A percentile compares a stretch with the other conserved stretches of the same genome.
Evolutionary conservation across 2,888 invertebrate species (phyloP).

Genomic region (Epinotia brunnichana): DNA sequence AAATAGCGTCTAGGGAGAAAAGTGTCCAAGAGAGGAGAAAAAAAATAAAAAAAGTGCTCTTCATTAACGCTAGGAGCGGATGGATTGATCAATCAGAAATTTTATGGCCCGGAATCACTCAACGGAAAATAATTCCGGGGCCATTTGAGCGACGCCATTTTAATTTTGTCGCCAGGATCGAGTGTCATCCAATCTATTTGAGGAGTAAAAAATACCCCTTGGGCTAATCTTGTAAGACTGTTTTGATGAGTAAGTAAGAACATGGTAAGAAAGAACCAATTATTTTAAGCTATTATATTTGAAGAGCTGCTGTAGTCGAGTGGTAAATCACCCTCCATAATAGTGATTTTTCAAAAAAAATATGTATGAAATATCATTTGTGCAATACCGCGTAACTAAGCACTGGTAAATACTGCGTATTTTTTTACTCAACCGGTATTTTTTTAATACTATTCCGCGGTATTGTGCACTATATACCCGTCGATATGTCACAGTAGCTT

Average conservation of each 20-base stretch:
- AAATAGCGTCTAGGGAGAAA: constrained; percentile 70
- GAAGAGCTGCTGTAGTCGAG: too few species aligned
- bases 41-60: constrained; percentile 70
- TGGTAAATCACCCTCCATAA: too few species aligned
- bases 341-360: too few species aligned
- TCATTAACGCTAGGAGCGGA: constrained; percentile 80
- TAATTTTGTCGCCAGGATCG: constrained; percentile 82
- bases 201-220: constrained; percentile 68
- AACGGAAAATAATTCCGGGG: constrained; percentile 82
- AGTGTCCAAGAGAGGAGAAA: constrained; percentile 58
- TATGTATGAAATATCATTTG: too few species aligned
- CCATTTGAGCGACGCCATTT: constrained; percentile 80
- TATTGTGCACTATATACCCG: too few species aligned
- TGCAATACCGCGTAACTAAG: too few species aligned
- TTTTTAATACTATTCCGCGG: too few species aligned
- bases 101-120: constrained; percentile 83
- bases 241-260: constrained; percentile 3
- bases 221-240: constrained; percentile 21
- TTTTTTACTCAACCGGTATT: too few species aligned
- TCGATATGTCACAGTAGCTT: too few species aligned
- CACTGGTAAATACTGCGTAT: too few species aligned
- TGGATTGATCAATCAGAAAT: constrained; percentile 84
- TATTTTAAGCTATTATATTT: too few species aligned
- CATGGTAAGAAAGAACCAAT: not conserved
- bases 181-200: constrained; percentile 84